A percentile compares a stretch with the other conserved stretches of the same genome.
Evolutionary conservation across 2,888 invertebrate species (phyloP).

Genomic region (Trachelus troglodyta): DNA sequence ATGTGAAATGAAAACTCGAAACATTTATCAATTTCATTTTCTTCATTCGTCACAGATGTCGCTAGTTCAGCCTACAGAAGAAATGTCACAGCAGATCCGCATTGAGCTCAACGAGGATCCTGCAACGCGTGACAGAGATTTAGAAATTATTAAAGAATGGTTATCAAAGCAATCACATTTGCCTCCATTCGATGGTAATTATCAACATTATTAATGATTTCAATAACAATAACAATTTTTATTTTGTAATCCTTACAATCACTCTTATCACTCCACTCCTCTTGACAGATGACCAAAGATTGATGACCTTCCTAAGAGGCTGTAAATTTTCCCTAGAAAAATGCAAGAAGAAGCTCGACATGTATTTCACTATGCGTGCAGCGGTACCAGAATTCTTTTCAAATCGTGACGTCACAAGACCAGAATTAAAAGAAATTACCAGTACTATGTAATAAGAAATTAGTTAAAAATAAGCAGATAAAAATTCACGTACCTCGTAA

Average conservation of each 20-base stretch:
- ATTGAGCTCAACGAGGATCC: constrained; percentile 77
- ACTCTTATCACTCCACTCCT: constrained; percentile 14
- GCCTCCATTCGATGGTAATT: constrained; percentile 63
- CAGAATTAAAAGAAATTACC: constrained; percentile 78
- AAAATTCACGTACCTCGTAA: not conserved
- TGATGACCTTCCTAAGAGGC: constrained; percentile 85
- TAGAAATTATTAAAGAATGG: constrained; percentile 74
- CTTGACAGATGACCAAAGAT: constrained; percentile 77
- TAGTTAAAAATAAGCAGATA: not conserved
- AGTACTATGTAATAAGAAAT: constrained; percentile 74
- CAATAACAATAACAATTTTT: not conserved
- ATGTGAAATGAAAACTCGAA: not conserved
- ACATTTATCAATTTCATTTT: not conserved
- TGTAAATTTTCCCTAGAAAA: constrained; percentile 90
- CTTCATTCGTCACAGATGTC: constrained; percentile 64
- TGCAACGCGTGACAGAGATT: constrained; percentile 70
- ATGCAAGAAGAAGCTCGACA: constrained; percentile 86
- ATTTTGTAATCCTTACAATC: not conserved
- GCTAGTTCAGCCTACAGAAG: constrained; percentile 75
- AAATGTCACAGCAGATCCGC: constrained; percentile 76
- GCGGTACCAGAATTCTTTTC: constrained; percentile 86
- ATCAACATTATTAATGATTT: not conserved
- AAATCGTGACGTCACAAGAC: constrained; percentile 79
- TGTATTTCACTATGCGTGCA: constrained; percentile 88
- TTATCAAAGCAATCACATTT: constrained; percentile 74